phyloP scores from a whole-genome alignment of 1,140 invertebrate species.

The Wasmannia auropunctata region DNA sequence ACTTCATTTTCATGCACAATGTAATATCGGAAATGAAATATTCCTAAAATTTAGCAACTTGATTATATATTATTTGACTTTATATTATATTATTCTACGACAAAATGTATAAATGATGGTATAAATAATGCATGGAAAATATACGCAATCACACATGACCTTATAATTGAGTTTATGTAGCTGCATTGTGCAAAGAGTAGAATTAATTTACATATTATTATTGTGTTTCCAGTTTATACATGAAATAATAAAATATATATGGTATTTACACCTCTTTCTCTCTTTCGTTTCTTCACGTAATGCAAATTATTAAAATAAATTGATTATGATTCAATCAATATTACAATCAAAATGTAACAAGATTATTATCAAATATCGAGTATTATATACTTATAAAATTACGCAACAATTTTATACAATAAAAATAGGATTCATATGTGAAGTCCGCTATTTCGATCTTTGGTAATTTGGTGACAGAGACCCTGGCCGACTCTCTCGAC shows the following conservation, averaged over 20 bases:
- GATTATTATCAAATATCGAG: background rate
- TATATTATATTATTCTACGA: background rate
- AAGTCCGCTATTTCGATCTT: background rate
- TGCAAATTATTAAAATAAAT: background rate
- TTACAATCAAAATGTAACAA: background rate
- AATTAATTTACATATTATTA: constrained; percentile 7
- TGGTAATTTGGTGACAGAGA: constrained; percentile 59
- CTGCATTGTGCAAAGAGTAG: background rate
- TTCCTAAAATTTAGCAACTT: background rate
- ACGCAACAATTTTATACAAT: background rate
- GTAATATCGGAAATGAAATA: background rate
- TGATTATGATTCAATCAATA: background rate
- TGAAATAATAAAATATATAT: constrained; percentile 10
- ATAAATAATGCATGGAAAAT: constrained; percentile 12
- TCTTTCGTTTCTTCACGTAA: background rate
- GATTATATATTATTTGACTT: background rate
- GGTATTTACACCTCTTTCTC: background rate
- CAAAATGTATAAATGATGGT: background rate
- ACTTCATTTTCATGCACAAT: background rate
- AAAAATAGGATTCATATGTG: background rate
- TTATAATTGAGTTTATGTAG: constrained; percentile 18
- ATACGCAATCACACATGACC: background rate
- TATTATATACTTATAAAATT: background rate
- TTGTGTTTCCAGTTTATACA: background rate
- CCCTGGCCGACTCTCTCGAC: background rate